A percentile compares a stretch with the other conserved stretches of the same genome.
Conservation (phyloP, 1,140 invertebrate species). For the Pemphigus obesinymphae region DNA sequence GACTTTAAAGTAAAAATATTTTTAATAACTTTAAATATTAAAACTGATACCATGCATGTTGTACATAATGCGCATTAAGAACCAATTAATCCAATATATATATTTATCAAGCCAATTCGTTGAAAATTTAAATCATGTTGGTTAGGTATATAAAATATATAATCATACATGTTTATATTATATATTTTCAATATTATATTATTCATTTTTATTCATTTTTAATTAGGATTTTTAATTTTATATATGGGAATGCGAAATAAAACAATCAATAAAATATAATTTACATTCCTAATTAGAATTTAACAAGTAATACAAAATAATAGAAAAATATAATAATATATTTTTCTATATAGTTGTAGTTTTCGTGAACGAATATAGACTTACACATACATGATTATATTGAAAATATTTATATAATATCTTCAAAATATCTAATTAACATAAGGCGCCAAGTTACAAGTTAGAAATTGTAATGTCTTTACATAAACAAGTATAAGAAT, state of each 20-base stretch:
- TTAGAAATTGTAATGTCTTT: not conserved
- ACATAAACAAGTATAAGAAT: not conserved
- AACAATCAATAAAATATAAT: not conserved
- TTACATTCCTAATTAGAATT: not conserved
- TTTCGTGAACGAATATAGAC: too few species aligned
- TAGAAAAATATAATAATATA: not conserved
- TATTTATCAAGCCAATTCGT: not conserved
- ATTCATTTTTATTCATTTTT: too few species aligned
- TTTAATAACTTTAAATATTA: too few species aligned
- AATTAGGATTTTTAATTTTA: too few species aligned
- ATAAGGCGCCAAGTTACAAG: not conserved
- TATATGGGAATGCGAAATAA: too few species aligned
- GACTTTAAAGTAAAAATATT: too few species aligned
- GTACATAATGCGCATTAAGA: not conserved
- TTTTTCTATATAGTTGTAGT: too few species aligned
- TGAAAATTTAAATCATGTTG: not conserved
- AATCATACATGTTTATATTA: not conserved
- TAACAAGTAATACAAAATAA: not conserved
- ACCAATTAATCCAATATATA: slow-evolving; percentile 2
- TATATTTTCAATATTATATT: too few species aligned
- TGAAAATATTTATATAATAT: not conserved
- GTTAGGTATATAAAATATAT: not conserved
- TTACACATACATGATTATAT: not conserved
- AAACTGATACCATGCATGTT: not conserved
- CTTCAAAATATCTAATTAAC: not conserved